Percentiles rank a stretch among this genome's conserved stretches.
phyloP scores from a whole-genome alignment of 1,140 invertebrate genomes.

The Drosophila arizonae region DNA sequence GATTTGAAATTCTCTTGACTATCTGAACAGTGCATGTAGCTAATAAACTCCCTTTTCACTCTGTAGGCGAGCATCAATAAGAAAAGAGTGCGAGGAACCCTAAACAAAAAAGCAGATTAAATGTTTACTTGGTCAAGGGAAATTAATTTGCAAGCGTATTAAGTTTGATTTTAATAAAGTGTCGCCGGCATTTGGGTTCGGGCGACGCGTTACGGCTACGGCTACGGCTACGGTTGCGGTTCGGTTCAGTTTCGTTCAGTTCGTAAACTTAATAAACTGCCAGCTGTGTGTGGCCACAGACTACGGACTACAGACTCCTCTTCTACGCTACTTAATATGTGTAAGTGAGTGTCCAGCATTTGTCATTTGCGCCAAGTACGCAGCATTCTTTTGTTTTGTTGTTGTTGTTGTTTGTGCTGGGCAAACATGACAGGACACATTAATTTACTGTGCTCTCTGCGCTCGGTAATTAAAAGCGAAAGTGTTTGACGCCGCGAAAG shows the following conservation, averaged over 20 bases:
- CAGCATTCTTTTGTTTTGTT: conserved; percentile 49
- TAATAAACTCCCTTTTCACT: no score
- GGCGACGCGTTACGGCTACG: not conserved
- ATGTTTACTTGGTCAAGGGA: conserved; percentile 62
- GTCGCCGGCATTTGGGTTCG: conserved; percentile 35
- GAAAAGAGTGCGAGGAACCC: no score
- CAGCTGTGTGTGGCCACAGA: conserved; percentile 14
- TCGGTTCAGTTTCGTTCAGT: conserved; percentile 4
- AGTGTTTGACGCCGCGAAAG: conserved; percentile 62
- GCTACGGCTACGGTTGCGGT: conserved; percentile 5
- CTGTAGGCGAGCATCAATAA: no score
- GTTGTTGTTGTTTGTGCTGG: conserved; percentile 41
- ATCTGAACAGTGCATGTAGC: no score
- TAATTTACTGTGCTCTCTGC: conserved; percentile 58
- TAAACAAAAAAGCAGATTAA: conserved; percentile 51
- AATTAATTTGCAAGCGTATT: conserved; percentile 74
- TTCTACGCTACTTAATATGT: conserved; percentile 6
- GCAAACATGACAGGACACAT: conserved; percentile 79
- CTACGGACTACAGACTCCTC: not conserved
- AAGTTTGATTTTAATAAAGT: conserved; percentile 80
- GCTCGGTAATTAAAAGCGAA: conserved; percentile 76
- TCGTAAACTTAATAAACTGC: conserved; percentile 71
- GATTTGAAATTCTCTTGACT: no score
- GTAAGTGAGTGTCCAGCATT: conserved; percentile 55
- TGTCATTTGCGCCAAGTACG: conserved; percentile 72